Percentiles rank a stretch among this genome's conserved stretches.
Evolutionary conservation across 1,140 invertebrate species (phyloP).

Genomic region (Hestina assimilis): DNA sequence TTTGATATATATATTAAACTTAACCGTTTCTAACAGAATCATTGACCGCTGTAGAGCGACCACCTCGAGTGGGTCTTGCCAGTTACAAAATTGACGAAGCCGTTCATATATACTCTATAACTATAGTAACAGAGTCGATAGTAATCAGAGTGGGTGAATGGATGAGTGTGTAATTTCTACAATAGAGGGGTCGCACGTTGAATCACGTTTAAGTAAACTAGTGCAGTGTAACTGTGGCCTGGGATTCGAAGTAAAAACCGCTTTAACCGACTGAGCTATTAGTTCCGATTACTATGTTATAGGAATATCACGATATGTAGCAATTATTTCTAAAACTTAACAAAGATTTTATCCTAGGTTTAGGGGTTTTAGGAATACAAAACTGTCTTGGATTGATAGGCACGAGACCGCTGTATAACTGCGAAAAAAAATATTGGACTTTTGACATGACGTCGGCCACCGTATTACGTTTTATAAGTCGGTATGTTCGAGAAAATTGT

Average conservation of each 20-base stretch:
- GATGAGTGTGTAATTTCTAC: conserved; percentile 33
- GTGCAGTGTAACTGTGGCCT: conserved; percentile 59
- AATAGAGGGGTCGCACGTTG: conserved; percentile 60
- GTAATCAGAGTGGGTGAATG: conserved; percentile 1
- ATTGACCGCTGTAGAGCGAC: conserved; percentile 48
- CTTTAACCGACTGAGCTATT: conserved; percentile 16
- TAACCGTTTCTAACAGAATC: conserved; percentile 28
- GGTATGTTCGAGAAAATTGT: no score
- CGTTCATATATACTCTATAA: conserved; percentile 5
- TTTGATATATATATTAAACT: not conserved
- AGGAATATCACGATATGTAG: not conserved
- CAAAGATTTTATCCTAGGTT: no score
- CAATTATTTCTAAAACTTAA: no score
- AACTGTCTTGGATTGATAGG: no score
- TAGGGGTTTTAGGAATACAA: no score
- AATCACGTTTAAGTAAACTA: conserved; percentile 55
- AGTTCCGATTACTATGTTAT: conserved; percentile 2
- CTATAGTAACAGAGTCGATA: not conserved
- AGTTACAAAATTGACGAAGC: conserved; percentile 18
- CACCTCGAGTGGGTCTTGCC: conserved; percentile 33
- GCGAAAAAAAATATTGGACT: no score
- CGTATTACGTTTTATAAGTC: no score
- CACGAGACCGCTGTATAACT: no score
- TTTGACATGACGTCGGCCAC: no score
- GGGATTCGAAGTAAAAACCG: conserved; percentile 32